Evolutionary conservation across 2,888 invertebrate species (phyloP).

Genomic region (Plagodis pulveraria): DNA sequence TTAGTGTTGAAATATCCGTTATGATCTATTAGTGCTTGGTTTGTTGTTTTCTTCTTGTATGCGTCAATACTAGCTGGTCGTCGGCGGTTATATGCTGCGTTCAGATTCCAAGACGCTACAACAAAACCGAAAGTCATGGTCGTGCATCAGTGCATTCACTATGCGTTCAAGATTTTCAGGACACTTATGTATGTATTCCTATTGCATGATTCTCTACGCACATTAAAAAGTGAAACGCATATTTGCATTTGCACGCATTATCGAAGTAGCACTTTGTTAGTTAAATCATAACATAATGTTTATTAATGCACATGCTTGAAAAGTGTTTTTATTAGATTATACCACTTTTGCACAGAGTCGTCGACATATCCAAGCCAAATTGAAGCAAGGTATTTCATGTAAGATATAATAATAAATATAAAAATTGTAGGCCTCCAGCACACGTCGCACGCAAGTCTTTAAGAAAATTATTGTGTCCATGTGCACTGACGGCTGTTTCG

Average conservation of each 20-base stretch:
- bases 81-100: conserved; percentile 57
- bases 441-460: conserved; percentile 1
- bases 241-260: conserved; percentile 39
- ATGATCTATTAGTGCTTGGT: conserved; percentile 11
- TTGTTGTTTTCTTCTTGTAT: conserved; percentile 22
- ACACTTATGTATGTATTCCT: conserved; percentile 46
- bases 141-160: conserved; percentile 48
- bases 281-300: conserved; percentile 11
- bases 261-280: conserved; percentile 3
- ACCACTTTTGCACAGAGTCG: background rate
- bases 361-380: conserved; percentile 3
- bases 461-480: conserved; percentile 25
- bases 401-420: background rate
- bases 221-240: conserved; percentile 35
- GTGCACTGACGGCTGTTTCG: conserved; percentile 31
- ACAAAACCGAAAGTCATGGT: conserved; percentile 62
- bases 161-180: conserved; percentile 60
- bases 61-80: conserved; percentile 78
- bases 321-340: too few relatives aligned
- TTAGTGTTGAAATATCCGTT: conserved; percentile 5
- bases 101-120: conserved; percentile 79
- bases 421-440: conserved; percentile 1
- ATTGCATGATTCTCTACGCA: conserved; percentile 29
- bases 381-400: background rate
- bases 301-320: too few relatives aligned